A percentile compares a stretch with the other conserved stretches of the same genome.
Conservation (phyloP, 2,113 vertebrate genomes). For the Rhombomys opimus region DNA sequence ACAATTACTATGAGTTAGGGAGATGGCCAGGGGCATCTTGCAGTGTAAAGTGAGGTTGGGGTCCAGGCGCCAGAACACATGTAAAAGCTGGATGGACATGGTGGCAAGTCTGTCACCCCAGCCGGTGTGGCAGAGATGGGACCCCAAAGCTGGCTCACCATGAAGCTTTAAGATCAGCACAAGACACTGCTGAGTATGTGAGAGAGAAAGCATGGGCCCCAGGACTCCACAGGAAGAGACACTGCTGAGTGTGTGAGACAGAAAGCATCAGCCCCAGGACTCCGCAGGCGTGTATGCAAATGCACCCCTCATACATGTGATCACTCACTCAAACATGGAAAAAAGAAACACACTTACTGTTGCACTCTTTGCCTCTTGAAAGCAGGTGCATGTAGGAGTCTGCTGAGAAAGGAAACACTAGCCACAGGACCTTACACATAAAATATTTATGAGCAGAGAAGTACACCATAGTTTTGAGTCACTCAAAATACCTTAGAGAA, state of each 20-base stretch:
- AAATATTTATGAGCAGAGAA: not conserved
- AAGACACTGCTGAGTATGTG: not conserved
- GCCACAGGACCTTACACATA: not conserved
- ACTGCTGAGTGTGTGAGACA: not conserved
- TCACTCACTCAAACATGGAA: not conserved
- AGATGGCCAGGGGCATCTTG: not conserved
- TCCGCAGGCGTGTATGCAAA: not conserved
- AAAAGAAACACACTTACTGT: not conserved
- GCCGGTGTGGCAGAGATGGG: not conserved
- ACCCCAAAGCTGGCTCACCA: not conserved
- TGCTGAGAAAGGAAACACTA: slow-evolving; percentile 15
- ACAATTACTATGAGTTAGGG: not conserved
- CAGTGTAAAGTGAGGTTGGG: not conserved
- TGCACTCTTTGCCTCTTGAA: slow-evolving; percentile 7
- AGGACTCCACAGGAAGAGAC: not conserved
- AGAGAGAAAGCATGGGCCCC: not conserved
- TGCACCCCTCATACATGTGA: not conserved
- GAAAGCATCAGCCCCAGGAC: not conserved
- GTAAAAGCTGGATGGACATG: not conserved
- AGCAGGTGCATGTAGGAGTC: not conserved
- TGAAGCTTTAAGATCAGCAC: no score
- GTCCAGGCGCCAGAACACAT: not conserved
- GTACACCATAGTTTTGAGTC: not conserved
- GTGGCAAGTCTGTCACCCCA: not conserved
- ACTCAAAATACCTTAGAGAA: not conserved